Conservation (phyloP, 2,888 invertebrate genomes). For the Ennomos erosarius region DNA sequence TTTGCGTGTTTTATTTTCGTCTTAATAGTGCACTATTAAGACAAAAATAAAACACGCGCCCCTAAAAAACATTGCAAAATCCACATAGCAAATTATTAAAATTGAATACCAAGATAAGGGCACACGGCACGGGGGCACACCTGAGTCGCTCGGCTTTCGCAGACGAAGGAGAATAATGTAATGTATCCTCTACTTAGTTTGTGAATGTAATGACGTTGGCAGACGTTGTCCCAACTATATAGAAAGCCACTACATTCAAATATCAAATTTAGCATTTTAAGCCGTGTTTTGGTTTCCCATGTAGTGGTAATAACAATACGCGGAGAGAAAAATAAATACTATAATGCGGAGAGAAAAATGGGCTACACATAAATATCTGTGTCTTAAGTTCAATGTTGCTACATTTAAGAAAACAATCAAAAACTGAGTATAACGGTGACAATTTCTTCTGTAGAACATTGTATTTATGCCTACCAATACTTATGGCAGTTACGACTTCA, state of each 20-base stretch:
- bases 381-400: too few relatives aligned
- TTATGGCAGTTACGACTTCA: background rate
- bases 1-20: conserved; percentile 4
- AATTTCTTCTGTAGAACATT: too few relatives aligned
- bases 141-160: conserved; percentile 13
- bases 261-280: conserved; percentile 16
- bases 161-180: conserved; percentile 10
- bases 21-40: too few relatives aligned
- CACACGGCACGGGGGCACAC: conserved; percentile 10
- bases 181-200: too few relatives aligned
- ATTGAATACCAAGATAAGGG: conserved; percentile 16
- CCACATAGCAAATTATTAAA: conserved; percentile 19
- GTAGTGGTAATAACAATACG: too few relatives aligned
- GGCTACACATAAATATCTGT: too few relatives aligned
- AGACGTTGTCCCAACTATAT: conserved; percentile 1
- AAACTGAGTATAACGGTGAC: background rate
- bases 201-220: conserved; percentile 3
- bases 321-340: too few relatives aligned
- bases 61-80: conserved; percentile 3
- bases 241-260: conserved; percentile 13
- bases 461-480: background rate
- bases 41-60: conserved; percentile 2
- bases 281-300: conserved; percentile 17
- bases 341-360: too few relatives aligned
- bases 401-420: too few relatives aligned